A percentile compares a stretch with the other conserved stretches of the same genome.
Conservation (phyloP, 2,797 vertebrate species). For the Buphagus erythrorhynchus region DNA sequence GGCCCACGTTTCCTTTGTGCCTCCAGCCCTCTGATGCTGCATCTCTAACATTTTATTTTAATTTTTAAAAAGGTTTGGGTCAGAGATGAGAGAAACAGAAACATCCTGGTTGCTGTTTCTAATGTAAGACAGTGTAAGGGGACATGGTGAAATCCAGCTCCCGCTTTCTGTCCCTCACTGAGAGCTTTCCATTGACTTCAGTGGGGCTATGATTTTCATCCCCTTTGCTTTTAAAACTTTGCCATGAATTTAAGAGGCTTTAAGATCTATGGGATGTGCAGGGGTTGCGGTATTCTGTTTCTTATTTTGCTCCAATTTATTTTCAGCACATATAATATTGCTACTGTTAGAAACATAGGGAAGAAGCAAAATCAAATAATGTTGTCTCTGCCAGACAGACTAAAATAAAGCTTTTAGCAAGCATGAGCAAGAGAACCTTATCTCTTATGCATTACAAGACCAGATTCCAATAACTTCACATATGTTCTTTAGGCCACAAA, state of each 20-base stretch:
- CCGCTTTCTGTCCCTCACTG: not conserved
- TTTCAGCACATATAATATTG: not conserved
- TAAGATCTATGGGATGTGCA: not conserved
- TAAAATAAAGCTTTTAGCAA: conserved; percentile 64
- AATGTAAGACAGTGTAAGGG: not conserved
- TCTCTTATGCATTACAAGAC: conserved; percentile 34
- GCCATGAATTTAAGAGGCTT: not conserved
- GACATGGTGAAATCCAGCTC: not conserved
- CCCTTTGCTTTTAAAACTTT: not conserved
- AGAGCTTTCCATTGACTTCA: not conserved
- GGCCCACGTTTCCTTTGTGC: not conserved
- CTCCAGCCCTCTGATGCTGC: not conserved
- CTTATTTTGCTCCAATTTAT: not conserved
- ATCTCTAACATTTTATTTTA: not conserved
- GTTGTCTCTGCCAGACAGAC: not conserved
- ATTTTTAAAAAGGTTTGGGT: not conserved
- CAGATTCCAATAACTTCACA: not conserved
- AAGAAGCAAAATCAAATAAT: conserved; percentile 56
- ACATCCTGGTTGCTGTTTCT: not conserved
- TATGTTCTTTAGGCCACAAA: not conserved
- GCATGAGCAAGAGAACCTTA: conserved; percentile 23
- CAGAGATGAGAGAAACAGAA: not conserved
- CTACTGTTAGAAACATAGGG: not conserved
- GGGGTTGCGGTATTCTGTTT: not conserved
- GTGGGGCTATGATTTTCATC: not conserved